A percentile compares a stretch with the other conserved stretches of the same genome.
These are phyloP conservation scores for Marasmarcha lunaedactyla DNA, from an alignment of 2,888 invertebrate genomes.

Conservation along the genomic window DNA sequence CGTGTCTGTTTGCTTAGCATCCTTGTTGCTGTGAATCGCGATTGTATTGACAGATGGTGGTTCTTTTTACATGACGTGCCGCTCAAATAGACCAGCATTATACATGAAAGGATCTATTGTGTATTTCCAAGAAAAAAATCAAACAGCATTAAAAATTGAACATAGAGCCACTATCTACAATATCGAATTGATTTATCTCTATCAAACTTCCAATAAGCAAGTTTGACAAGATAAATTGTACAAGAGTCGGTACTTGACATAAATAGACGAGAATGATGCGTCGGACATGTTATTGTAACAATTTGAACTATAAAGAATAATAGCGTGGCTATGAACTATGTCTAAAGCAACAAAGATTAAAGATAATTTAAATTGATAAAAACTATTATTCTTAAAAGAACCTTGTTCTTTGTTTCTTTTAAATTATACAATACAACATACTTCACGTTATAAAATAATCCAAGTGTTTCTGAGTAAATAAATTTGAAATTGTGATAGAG, in stretches of 20 bases:
- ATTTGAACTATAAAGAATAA: slow-evolving; percentile 21
- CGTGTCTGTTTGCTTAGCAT: slow-evolving; percentile 45
- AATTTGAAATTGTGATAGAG: too few relatives aligned
- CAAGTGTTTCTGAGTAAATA: too few relatives aligned
- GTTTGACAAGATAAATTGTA: too few relatives aligned
- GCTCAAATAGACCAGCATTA: background rate
- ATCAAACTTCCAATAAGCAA: too few relatives aligned
- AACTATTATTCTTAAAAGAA: background rate
- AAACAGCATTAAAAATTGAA: too few relatives aligned
- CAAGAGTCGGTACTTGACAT: too few relatives aligned
- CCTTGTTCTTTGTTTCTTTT: too few relatives aligned
- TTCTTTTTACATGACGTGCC: slow-evolving; percentile 18
- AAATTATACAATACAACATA: slow-evolving; percentile 6
- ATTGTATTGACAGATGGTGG: slow-evolving; percentile 48
- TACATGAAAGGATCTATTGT: background rate
- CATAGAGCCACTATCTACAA: too few relatives aligned
- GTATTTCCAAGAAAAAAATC: too few relatives aligned
- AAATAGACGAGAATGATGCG: background rate
- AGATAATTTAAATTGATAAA: slow-evolving; percentile 7
- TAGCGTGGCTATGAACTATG: too few relatives aligned
- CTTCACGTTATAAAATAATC: slow-evolving; percentile 8
- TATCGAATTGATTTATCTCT: too few relatives aligned
- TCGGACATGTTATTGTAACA: slow-evolving; percentile 18
- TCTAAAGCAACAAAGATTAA: too few relatives aligned
- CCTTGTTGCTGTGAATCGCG: slow-evolving; percentile 61